Conservation (phyloP, 1,140 invertebrate genomes). For the Kradibia gibbosae region DNA sequence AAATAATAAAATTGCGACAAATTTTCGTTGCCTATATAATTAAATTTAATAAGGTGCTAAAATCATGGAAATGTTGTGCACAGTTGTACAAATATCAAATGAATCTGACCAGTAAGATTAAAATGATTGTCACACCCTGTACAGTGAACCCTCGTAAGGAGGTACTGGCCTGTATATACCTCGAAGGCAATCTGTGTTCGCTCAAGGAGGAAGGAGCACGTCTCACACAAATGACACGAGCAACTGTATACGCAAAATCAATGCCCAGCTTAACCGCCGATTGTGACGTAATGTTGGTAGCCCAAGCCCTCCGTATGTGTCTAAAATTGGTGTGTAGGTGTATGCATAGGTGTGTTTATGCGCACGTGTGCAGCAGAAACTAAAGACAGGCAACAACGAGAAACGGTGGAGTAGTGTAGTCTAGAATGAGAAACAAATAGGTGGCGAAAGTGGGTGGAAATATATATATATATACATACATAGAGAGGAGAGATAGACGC, state of each 20-base stretch:
- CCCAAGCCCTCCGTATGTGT: conserved; percentile 1
- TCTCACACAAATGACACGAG: conserved; percentile 59
- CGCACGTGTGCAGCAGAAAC: not conserved
- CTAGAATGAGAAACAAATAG: conserved; percentile 5
- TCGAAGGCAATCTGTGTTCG: conserved; percentile 55
- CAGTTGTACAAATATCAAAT: not conserved
- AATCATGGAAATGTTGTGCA: too few relatives aligned
- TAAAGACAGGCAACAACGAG: not conserved
- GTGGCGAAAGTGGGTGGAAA: too few relatives aligned
- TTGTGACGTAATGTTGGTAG: conserved; percentile 60
- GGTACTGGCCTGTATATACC: conserved; percentile 21
- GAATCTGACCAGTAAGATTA: conserved; percentile 3
- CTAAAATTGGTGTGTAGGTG: not conserved
- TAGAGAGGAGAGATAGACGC: not conserved
- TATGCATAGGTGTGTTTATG: conserved; percentile 1
- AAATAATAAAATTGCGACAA: too few relatives aligned
- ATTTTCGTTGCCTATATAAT: too few relatives aligned
- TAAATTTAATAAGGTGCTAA: too few relatives aligned
- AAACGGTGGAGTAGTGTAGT: not conserved
- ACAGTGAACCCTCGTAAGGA: not conserved
- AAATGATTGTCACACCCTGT: conserved; percentile 10
- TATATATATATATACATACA: too few relatives aligned
- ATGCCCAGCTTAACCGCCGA: conserved; percentile 62
- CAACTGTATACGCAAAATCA: conserved; percentile 65
- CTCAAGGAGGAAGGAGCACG: conserved; percentile 53